Base-by-base conservation (phyloP, 2,888 invertebrate species). In the Parnassius mnemosyne region DNA sequence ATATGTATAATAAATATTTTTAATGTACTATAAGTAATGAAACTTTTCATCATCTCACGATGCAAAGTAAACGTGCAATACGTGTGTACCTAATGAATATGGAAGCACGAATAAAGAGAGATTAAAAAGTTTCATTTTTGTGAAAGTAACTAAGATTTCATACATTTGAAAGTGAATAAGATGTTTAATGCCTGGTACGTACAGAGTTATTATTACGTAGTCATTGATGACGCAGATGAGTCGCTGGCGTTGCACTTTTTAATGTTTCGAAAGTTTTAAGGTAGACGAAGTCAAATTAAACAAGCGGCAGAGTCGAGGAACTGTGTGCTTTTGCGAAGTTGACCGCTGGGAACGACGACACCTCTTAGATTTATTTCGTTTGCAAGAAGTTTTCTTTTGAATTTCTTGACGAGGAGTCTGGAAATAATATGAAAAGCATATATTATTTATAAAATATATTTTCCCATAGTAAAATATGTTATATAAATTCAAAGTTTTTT, bases 361-460 rank as follows among this genome's bases (percentile, higher is more conserved):
- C 34, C 41, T 61, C 13, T 43, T 60, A 20, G 49, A 9, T 57
- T 16, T 53, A 49, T 43, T 44, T 44, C n/a, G 16, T 49, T 52
- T 57, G 13, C 25, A 13, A 20, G 53, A 46, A 7, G 41, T 34
- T 44, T 64, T 64, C 13, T 20, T 53, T 12, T 60, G 49, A 13
- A 10, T 49, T n/a, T 25, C 51, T n/a, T 60, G 57, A 57, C 52
- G 53, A 10, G 53, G 63, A 49, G 60, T 60, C 63, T 64, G 49
- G 9, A 63, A 59, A 60, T 34, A 51, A 42, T 9, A 10, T 9
- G 10, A 43, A 43, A 43, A 1, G 5, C 34, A 34, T 0, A 34
- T 34, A 34, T 34, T 7, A 34, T 34, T 34, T 34, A 34, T 34
- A 34, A 34, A 34, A 34, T 34, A 7, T 34, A 7, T 34, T 7